phyloP scores from a whole-genome alignment of 2,888 invertebrate species.

The Amblyjoppa fuscipennis region DNA sequence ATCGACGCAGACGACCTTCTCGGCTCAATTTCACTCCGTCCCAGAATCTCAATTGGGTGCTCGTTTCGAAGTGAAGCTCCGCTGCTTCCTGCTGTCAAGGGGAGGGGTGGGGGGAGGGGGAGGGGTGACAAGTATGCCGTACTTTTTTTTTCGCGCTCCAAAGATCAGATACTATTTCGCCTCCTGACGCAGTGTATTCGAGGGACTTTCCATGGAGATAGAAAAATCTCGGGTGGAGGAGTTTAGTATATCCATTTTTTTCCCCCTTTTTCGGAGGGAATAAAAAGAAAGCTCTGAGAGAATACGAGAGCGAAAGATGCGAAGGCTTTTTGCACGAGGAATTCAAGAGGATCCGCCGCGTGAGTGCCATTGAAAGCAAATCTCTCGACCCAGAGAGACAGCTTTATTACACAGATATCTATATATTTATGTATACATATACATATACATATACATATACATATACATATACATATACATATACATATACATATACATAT shows the following conservation, averaged over 20 bases:
- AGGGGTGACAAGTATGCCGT: slow-evolving; percentile 51
- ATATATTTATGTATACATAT: too few relatives aligned
- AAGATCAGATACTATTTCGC: slow-evolving; percentile 28
- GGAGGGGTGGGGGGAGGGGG: neutral
- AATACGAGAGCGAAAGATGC: slow-evolving; percentile 13
- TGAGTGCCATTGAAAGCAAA: slow-evolving; percentile 45
- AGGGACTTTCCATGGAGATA: neutral
- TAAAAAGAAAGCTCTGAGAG: neutral
- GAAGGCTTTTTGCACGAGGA: slow-evolving; percentile 19
- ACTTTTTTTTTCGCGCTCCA: slow-evolving; percentile 34
- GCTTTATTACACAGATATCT: neutral
- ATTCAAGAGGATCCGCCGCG: slow-evolving; percentile 9
- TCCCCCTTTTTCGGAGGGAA: neutral
- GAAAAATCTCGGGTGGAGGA: slow-evolving; percentile 4
- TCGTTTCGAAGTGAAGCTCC: slow-evolving; percentile 63
- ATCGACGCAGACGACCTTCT: slow-evolving; percentile 68
- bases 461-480: neutral
- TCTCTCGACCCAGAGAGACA: slow-evolving; percentile 35
- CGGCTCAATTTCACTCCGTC: slow-evolving; percentile 65
- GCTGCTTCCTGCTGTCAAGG: slow-evolving; percentile 46
- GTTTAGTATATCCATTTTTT: neutral
- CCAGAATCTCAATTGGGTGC: slow-evolving; percentile 69
- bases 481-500: neutral
- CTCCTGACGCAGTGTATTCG: neutral
- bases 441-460: neutral